A percentile compares a stretch with the other conserved stretches of the same genome.
Conservation (phyloP, 2,797 vertebrate genomes). For the Parauchenoglanis ngamensis region DNA sequence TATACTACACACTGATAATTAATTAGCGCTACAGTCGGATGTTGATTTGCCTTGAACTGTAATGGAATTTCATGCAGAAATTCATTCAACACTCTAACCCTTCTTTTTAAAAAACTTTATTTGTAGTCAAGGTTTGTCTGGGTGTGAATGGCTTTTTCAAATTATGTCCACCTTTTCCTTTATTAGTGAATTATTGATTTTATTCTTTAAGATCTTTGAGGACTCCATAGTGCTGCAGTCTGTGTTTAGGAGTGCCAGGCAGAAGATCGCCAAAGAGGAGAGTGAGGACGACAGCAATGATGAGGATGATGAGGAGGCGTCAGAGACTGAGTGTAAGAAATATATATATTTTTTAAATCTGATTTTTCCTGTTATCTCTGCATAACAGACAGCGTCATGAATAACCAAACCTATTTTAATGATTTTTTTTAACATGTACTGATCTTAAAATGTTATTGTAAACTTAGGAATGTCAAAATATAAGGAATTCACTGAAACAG, state of each 20-base stretch:
- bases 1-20: background rate
- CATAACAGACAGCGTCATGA: background rate
- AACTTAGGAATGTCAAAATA: background rate
- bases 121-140: background rate
- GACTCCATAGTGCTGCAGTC: slow-evolving; percentile 98
- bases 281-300: slow-evolving; percentile 94
- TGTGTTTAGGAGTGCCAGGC: slow-evolving; percentile 95
- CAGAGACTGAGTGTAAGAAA: slow-evolving; percentile 87
- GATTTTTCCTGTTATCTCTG: background rate
- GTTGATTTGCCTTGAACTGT: background rate
- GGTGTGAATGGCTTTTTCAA: background rate
- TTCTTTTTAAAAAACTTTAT: background rate
- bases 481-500: background rate
- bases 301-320: slow-evolving; percentile 91
- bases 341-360: background rate
- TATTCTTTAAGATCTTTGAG: slow-evolving; percentile 87
- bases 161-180: background rate
- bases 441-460: background rate
- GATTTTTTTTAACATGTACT: background rate
- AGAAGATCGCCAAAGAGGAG: slow-evolving; percentile 97
- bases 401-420: background rate
- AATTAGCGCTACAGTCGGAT: background rate
- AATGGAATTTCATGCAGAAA: background rate
- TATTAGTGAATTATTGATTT: background rate
- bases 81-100: background rate